Evolutionary conservation across 1,140 invertebrate genomes (phyloP).

Genomic region (Eriocheir sinensis): DNA sequence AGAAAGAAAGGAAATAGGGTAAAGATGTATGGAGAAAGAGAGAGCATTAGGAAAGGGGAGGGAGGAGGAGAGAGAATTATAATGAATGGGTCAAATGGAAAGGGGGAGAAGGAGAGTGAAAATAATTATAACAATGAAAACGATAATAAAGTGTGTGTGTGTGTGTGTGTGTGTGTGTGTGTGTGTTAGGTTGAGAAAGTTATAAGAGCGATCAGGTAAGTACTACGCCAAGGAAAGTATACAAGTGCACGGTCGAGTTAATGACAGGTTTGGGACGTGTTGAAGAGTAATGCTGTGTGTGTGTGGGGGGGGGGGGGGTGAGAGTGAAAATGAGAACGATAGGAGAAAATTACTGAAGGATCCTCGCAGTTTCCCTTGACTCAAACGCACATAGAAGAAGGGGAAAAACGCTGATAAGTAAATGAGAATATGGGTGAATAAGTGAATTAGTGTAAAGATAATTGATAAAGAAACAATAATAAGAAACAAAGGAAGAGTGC

Average conservation of each 20-base stretch:
- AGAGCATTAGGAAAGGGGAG: neutral
- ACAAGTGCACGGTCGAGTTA: neutral
- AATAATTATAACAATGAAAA: neutral
- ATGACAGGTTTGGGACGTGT: neutral
- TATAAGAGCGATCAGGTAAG: neutral
- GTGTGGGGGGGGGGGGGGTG: neutral
- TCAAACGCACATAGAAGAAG: too few relatives aligned
- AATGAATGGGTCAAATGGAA: neutral
- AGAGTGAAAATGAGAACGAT: neutral
- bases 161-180: conserved; percentile 22
- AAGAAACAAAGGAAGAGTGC: too few relatives aligned
- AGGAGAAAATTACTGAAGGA: too few relatives aligned
- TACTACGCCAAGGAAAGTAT: neutral
- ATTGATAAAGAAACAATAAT: neutral
- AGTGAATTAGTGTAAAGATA: neutral
- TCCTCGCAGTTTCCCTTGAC: too few relatives aligned
- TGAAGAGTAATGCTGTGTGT: neutral
- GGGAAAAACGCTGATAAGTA: too few relatives aligned
- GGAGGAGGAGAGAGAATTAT: neutral
- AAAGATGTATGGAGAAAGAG: neutral
- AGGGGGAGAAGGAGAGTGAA: neutral
- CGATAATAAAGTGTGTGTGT: neutral
- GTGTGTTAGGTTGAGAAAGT: neutral
- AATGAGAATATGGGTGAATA: too few relatives aligned
- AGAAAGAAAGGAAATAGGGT: neutral